phyloP scores from a whole-genome alignment of 2,888 invertebrate species.

The Lepeophtheirus nordmannii region DNA sequence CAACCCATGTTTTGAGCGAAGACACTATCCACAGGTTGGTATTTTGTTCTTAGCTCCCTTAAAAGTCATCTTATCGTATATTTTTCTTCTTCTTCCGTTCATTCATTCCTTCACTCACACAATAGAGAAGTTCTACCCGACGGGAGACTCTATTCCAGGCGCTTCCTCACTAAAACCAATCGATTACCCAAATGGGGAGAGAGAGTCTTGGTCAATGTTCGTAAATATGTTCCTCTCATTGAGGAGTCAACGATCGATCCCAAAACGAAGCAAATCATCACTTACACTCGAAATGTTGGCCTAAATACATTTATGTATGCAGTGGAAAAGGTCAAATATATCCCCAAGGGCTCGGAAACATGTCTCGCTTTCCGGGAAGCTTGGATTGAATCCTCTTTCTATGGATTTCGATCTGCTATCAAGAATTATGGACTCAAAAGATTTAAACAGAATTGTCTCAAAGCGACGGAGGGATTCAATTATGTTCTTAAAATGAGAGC shows the following conservation, averaged over 20 bases:
- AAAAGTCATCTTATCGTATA: not conserved
- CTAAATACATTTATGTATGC: slow-evolving; percentile 34
- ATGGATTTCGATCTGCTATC: slow-evolving; percentile 33
- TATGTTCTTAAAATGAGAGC: slow-evolving; percentile 10
- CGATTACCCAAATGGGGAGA: slow-evolving; percentile 37
- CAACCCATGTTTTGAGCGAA: slow-evolving; percentile 29
- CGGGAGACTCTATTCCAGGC: slow-evolving; percentile 35
- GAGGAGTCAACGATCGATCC: slow-evolving; percentile 37
- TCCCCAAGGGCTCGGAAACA: slow-evolving; percentile 27
- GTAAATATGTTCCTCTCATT: slow-evolving; percentile 34
- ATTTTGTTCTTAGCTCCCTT: not conserved
- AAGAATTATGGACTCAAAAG: slow-evolving; percentile 33
- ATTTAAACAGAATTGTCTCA: slow-evolving; percentile 33
- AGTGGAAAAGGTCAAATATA: slow-evolving; percentile 29
- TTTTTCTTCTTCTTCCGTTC: not conserved
- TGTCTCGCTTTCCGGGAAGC: slow-evolving; percentile 28
- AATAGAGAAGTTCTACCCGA: slow-evolving; percentile 26
- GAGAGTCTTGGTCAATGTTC: slow-evolving; percentile 29
- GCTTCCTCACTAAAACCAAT: slow-evolving; percentile 40
- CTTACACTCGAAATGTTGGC: slow-evolving; percentile 39
- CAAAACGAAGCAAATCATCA: slow-evolving; percentile 31
- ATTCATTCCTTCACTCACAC: too few relatives aligned
- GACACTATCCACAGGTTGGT: slow-evolving; percentile 28
- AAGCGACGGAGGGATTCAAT: slow-evolving; percentile 33
- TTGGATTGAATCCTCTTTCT: slow-evolving; percentile 34